phyloP scores from a whole-genome alignment of 1,140 invertebrate species.

The Potamilus streckersoni region DNA sequence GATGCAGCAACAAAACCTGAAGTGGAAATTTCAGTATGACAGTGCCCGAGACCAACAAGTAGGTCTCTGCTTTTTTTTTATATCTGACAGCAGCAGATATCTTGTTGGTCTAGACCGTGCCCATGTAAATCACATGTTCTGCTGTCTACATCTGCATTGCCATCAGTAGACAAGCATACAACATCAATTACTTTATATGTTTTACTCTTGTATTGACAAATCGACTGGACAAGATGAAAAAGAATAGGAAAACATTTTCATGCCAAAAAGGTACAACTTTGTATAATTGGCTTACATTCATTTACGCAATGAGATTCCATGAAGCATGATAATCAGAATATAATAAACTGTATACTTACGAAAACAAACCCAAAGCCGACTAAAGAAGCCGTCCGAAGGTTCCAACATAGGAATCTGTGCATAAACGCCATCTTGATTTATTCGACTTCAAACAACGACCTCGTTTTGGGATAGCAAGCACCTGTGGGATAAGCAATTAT shows the following conservation, averaged over 20 bases:
- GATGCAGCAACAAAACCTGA: too few species aligned
- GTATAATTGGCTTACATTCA: slow-evolving; percentile 5
- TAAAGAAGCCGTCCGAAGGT: slow-evolving; percentile 47
- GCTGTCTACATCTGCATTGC: too few species aligned
- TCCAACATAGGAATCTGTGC: slow-evolving; percentile 55
- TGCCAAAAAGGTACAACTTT: neutral
- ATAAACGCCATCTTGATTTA: slow-evolving; percentile 49
- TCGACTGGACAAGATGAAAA: slow-evolving; percentile 2
- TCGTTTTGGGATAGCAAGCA: slow-evolving; percentile 27
- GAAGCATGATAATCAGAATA: neutral
- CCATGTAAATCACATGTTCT: too few species aligned
- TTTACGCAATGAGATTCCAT: neutral
- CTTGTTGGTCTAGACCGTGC: too few species aligned
- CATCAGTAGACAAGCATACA: too few species aligned
- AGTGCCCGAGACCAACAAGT: too few species aligned
- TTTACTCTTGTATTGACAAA: too few species aligned
- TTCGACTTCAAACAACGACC: slow-evolving; percentile 15
- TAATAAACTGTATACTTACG: slow-evolving; percentile 30
- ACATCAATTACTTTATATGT: too few species aligned
- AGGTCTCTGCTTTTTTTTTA: too few species aligned
- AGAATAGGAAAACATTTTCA: neutral
- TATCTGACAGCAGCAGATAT: too few species aligned
- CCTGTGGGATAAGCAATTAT: slow-evolving; percentile 10
- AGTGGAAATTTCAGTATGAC: too few species aligned
- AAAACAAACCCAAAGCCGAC: slow-evolving; percentile 42